Percentiles rank a stretch among this genome's conserved stretches.
phyloP scores from a whole-genome alignment of 2,888 invertebrate species.

The Drosophila subquinaria region DNA sequence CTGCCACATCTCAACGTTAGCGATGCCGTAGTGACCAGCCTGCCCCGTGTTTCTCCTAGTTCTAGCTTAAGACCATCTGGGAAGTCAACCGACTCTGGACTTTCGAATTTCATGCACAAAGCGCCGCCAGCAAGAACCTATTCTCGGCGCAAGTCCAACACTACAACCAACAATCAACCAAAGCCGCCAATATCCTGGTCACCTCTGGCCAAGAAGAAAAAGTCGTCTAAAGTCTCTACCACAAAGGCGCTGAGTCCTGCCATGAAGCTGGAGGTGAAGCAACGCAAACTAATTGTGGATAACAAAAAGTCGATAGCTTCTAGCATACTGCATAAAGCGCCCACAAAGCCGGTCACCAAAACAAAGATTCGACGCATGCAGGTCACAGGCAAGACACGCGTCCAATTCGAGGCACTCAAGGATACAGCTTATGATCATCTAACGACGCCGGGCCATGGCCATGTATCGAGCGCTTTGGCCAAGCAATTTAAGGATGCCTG shows the following conservation, averaged over 20 bases:
- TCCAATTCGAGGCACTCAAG: conserved; percentile 60
- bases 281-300: conserved; percentile 77
- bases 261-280: conserved; percentile 60
- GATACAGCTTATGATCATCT: conserved; percentile 80
- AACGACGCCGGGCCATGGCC: conserved; percentile 62
- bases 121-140: conserved; percentile 75
- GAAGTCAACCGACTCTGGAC: not conserved
- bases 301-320: conserved; percentile 56
- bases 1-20: not conserved
- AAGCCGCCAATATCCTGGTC: conserved; percentile 48
- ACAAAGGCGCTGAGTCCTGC: conserved; percentile 62
- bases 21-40: not conserved
- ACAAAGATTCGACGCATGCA: conserved; percentile 43
- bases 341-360: conserved; percentile 20
- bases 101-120: conserved; percentile 27
- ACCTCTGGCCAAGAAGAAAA: conserved; percentile 50
- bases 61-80: not conserved
- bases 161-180: not conserved
- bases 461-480: conserved; percentile 21
- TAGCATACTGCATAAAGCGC: conserved; percentile 38
- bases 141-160: conserved; percentile 45
- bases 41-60: not conserved
- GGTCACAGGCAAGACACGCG: conserved; percentile 64
- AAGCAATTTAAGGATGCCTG: conserved; percentile 59
- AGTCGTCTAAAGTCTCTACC: conserved; percentile 32